phyloP scores from a whole-genome alignment of 1,140 invertebrate species.

The Drosophila hydei region DNA sequence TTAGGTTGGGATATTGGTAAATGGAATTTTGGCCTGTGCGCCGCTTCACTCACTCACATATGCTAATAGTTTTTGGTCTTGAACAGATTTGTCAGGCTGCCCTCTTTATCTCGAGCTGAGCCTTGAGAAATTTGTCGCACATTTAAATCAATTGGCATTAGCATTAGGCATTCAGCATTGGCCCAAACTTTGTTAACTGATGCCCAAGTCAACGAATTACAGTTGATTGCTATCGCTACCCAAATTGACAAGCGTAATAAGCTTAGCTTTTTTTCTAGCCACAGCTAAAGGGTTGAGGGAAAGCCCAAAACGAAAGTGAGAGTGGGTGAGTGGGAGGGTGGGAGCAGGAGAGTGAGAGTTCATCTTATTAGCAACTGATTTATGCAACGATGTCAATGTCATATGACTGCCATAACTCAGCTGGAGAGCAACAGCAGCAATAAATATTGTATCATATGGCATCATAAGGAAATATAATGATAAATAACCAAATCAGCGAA shows the following conservation, averaged over 20 bases:
- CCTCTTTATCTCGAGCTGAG: conserved; percentile 23
- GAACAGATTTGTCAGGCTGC: conserved; percentile 70
- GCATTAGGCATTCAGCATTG: neutral
- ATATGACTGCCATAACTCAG: conserved; percentile 63
- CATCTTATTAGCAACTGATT: conserved; percentile 43
- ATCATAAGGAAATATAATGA: conserved; percentile 81
- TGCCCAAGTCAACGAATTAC: conserved; percentile 54
- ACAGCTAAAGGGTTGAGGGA: conserved; percentile 55
- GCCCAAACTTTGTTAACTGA: conserved; percentile 29
- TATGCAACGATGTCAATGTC: conserved; percentile 78
- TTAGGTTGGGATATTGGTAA: conserved; percentile 13
- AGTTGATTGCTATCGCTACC: conserved; percentile 46
- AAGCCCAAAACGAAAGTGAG: neutral
- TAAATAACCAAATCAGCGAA: conserved; percentile 80
- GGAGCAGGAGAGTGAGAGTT: neutral
- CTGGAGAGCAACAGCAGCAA: conserved; percentile 33
- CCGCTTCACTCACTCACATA: conserved; percentile 33
- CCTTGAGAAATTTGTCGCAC: conserved; percentile 43
- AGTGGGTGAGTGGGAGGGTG: neutral
- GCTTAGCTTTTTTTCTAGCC: conserved; percentile 31
- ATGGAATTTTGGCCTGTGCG: neutral
- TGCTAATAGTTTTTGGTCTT: conserved; percentile 73
- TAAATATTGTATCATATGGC: conserved; percentile 81
- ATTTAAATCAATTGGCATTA: conserved; percentile 74
- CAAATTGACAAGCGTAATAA: conserved; percentile 63